Conservation (phyloP, 2,113 vertebrate genomes). For the Oceanites oceanicus region DNA sequence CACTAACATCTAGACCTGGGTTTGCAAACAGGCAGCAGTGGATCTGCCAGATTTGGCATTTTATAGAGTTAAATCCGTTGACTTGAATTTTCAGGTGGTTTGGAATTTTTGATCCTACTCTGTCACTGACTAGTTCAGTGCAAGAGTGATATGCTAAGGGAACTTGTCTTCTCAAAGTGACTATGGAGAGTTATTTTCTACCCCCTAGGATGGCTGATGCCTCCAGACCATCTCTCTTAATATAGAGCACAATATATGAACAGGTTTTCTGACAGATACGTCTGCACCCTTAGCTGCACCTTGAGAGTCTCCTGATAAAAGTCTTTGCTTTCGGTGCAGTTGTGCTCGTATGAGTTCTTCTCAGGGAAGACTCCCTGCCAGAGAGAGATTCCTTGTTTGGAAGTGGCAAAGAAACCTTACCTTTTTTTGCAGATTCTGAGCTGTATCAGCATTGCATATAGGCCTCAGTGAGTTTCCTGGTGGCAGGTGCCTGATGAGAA, state of each 20-base stretch:
- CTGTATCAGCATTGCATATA: not conserved
- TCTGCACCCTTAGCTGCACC: not conserved
- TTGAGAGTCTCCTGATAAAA: not conserved
- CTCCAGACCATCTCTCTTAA: not conserved
- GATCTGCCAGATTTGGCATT: not conserved
- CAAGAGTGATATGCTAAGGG: not conserved
- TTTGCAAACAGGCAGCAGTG: not conserved
- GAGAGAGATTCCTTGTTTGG: not conserved
- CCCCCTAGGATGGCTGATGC: not conserved
- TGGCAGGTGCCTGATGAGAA: not conserved
- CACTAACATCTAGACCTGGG: not conserved
- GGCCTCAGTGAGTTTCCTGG: not conserved
- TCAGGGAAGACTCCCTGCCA: not conserved
- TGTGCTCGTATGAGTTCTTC: not conserved
- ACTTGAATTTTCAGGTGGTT: not conserved
- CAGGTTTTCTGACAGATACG: not conserved
- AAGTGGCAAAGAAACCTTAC: not conserved
- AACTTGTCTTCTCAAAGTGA: not conserved
- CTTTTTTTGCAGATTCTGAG: not conserved
- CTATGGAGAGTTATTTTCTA: not conserved
- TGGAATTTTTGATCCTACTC: not conserved
- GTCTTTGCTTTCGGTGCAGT: not conserved
- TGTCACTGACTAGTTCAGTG: not conserved
- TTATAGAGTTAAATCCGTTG: not conserved
- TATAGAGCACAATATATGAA: not conserved